phyloP scores from a whole-genome alignment of 1,140 invertebrate species.

The Heliothis virescens region DNA sequence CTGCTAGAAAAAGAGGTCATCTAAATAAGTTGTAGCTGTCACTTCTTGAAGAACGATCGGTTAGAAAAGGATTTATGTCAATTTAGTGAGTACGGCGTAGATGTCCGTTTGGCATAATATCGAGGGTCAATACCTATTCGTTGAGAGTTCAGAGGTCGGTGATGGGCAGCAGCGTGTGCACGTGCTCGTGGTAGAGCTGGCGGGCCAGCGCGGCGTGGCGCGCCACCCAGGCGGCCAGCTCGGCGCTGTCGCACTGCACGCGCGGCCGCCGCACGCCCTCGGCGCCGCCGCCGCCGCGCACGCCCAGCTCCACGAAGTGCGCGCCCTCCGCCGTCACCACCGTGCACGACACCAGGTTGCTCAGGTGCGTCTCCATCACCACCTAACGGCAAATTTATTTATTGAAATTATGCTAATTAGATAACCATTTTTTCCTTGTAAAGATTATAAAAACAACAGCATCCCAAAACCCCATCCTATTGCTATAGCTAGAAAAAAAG shows the following conservation, averaged over 20 bases:
- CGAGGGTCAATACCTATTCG: too few relatives aligned
- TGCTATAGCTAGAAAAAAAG: too few relatives aligned
- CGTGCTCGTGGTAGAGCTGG: slow-evolving; percentile 93
- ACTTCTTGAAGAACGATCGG: too few relatives aligned
- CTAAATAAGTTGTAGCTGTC: too few relatives aligned
- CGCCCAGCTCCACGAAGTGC: slow-evolving; percentile 93
- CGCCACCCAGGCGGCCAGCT: slow-evolving; percentile 92
- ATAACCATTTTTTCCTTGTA: too few relatives aligned
- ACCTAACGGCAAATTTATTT: slow-evolving; percentile 71
- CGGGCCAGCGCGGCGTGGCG: slow-evolving; percentile 93
- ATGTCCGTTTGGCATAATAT: too few relatives aligned
- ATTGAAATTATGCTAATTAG: too few relatives aligned
- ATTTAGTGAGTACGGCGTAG: too few relatives aligned
- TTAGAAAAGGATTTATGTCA: too few relatives aligned
- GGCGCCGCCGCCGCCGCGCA: slow-evolving; percentile 85
- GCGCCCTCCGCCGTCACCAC: slow-evolving; percentile 85
- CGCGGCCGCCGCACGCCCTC: slow-evolving; percentile 90
- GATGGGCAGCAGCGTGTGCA: slow-evolving; percentile 86
- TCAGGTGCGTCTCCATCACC: slow-evolving; percentile 89
- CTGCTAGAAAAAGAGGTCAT: too few relatives aligned
- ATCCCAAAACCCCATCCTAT: too few relatives aligned
- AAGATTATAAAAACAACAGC: too few relatives aligned
- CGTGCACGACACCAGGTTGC: slow-evolving; percentile 88
- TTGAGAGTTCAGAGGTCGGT: slow-evolving; percentile 55
- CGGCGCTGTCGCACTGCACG: slow-evolving; percentile 93